Evolutionary conservation across 2,797 vertebrate species (phyloP).

Genomic region (Eutrigla gurnardus): DNA sequence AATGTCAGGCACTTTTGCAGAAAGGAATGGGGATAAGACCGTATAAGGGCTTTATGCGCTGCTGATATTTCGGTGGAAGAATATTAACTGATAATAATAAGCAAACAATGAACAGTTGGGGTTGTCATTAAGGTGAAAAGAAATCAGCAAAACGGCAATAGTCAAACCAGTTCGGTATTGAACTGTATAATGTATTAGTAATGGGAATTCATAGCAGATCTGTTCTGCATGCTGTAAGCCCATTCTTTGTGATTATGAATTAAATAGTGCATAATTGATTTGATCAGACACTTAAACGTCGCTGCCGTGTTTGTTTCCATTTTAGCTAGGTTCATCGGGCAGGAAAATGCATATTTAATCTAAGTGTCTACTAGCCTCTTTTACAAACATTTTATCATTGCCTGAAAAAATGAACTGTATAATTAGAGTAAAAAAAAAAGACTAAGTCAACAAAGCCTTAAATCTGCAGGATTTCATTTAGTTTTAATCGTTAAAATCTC

Average conservation of each 20-base stretch:
- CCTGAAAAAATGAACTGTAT: constrained; percentile 76
- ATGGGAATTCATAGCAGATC: constrained; percentile 42
- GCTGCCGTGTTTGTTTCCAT: constrained; percentile 61
- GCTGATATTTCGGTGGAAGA: constrained; percentile 55
- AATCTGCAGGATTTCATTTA: constrained; percentile 78
- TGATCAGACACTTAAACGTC: constrained; percentile 56
- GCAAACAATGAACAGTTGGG: constrained; percentile 59
- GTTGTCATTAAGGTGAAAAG: constrained; percentile 56
- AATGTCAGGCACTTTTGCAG: constrained; percentile 21
- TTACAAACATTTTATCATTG: constrained; percentile 78
- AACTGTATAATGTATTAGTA: constrained; percentile 39
- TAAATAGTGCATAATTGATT: constrained; percentile 49
- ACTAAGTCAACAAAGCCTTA: constrained; percentile 80
- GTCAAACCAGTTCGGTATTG: constrained; percentile 42
- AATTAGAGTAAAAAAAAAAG: constrained; percentile 72
- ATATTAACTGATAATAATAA: constrained; percentile 64
- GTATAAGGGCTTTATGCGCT: constrained; percentile 24
- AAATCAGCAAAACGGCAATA: constrained; percentile 47
- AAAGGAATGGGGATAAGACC: constrained; percentile 8
- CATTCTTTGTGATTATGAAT: constrained; percentile 47
- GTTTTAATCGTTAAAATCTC: constrained; percentile 80
- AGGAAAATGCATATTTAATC: constrained; percentile 76
- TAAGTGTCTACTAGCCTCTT: constrained; percentile 67
- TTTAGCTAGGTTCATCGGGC: constrained; percentile 57
- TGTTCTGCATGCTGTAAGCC: constrained; percentile 50